Percentiles rank a stretch among this genome's conserved stretches.
These are phyloP conservation scores for Gastracanthus pulcherrimus DNA, from an alignment of 2,888 invertebrate genomes.

Conservation along the genomic window DNA sequence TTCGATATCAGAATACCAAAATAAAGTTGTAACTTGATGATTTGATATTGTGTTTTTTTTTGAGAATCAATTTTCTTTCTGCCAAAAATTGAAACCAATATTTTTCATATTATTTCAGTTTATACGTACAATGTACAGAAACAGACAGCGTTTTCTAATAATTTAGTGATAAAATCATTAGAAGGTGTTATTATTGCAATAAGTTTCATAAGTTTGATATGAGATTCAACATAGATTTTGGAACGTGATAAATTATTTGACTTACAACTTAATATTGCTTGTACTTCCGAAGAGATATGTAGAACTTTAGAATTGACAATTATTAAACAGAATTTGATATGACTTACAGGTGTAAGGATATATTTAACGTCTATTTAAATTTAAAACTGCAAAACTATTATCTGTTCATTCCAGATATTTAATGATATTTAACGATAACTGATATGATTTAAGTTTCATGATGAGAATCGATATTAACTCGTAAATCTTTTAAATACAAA, in stretches of 20 bases:
- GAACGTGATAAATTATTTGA: neutral
- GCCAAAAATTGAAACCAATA: no score
- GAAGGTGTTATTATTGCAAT: no score
- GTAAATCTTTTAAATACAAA: neutral
- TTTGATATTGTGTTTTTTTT: neutral
- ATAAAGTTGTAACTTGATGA: neutral
- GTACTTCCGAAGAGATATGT: neutral
- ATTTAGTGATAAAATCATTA: no score
- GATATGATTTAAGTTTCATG: neutral
- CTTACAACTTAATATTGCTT: no score
- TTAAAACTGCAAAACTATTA: no score
- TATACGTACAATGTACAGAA: no score
- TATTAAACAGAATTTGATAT: neutral
- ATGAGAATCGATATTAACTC: neutral
- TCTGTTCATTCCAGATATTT: neutral
- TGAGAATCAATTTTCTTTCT: neutral
- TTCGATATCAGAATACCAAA: neutral
- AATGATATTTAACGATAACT: neutral
- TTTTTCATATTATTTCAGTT: no score
- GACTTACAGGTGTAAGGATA: no score
- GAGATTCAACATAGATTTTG: neutral
- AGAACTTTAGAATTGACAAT: neutral
- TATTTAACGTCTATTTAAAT: no score
- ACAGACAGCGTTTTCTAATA: no score
- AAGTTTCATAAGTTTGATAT: neutral